Conservation (phyloP, 2,888 invertebrate genomes). For the Isoperla grammatica region DNA sequence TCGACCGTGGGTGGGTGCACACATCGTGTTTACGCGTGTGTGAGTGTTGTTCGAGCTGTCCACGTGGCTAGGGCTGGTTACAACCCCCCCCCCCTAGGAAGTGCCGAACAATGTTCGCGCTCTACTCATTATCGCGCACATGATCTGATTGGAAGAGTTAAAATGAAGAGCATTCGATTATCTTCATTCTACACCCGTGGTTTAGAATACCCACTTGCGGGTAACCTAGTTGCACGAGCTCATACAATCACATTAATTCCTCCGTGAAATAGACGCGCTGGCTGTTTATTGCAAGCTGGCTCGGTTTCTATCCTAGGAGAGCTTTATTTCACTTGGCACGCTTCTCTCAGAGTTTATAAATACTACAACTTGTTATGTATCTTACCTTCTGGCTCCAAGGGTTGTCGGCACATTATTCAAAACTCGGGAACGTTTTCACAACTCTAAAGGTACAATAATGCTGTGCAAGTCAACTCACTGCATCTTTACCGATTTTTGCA, state of each 20-base stretch:
- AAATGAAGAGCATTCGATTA: no score
- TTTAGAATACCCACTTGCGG: background rate
- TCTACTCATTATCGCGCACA: no score
- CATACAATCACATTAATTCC: slow-evolving; percentile 3
- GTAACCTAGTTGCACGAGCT: background rate
- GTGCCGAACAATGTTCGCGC: no score
- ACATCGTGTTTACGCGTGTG: no score
- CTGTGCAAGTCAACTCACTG: background rate
- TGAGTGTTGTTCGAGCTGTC: no score
- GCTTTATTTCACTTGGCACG: slow-evolving; percentile 6
- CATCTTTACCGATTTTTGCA: no score
- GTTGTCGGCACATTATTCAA: slow-evolving; percentile 5
- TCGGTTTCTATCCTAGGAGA: background rate
- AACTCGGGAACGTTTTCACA: slow-evolving; percentile 9
- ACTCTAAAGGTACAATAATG: slow-evolving; percentile 8
- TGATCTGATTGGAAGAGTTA: no score
- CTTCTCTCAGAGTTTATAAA: slow-evolving; percentile 11
- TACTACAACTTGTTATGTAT: slow-evolving; percentile 1
- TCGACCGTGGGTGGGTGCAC: no score
- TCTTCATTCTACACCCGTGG: no score
- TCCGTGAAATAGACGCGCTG: slow-evolving; percentile 10
- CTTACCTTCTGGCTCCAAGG: slow-evolving; percentile 4
- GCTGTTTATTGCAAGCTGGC: slow-evolving; percentile 5
- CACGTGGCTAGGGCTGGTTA: no score
- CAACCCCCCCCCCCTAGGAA: no score